Evolutionary conservation across 2,113 vertebrate species (phyloP).

Genomic region (Sminthopsis crassicaudata): DNA sequence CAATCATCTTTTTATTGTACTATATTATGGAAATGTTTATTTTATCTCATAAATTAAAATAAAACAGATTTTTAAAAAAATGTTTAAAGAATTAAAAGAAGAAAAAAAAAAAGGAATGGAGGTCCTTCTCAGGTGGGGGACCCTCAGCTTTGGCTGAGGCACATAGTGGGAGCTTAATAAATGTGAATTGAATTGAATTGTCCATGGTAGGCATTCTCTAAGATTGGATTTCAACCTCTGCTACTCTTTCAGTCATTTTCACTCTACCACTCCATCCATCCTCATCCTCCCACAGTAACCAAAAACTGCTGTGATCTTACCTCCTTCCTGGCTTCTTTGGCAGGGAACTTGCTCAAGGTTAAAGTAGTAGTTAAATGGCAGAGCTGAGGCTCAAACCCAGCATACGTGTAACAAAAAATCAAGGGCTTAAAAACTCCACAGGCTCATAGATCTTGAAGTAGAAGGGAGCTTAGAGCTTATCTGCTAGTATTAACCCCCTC

Average conservation of each 20-base stretch:
- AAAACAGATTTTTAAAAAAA: no score
- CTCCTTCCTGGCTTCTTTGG: background rate
- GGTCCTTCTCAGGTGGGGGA: background rate
- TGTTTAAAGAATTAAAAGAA: background rate
- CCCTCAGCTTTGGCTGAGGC: no score
- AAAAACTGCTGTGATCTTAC: background rate
- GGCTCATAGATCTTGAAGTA: background rate
- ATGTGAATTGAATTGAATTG: background rate
- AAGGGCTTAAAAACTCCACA: background rate
- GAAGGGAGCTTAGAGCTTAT: background rate
- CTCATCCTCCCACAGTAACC: background rate
- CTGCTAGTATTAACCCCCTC: background rate
- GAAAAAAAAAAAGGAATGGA: background rate
- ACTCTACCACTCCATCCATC: background rate
- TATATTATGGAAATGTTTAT: background rate
- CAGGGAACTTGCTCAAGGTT: background rate
- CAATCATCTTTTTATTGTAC: background rate
- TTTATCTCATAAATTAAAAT: slow-evolving; percentile 32
- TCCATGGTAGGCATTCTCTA: background rate
- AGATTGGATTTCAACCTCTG: background rate
- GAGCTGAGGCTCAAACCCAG: background rate
- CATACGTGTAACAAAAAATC: background rate
- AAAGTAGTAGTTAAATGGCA: rapidly evolving
- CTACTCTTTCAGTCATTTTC: background rate
- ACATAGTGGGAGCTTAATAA: background rate